A percentile compares a stretch with the other conserved stretches of the same genome.
These are phyloP conservation scores for Amphimallon solstitiale DNA, from an alignment of 2,888 invertebrate species.

Conservation along the genomic window DNA sequence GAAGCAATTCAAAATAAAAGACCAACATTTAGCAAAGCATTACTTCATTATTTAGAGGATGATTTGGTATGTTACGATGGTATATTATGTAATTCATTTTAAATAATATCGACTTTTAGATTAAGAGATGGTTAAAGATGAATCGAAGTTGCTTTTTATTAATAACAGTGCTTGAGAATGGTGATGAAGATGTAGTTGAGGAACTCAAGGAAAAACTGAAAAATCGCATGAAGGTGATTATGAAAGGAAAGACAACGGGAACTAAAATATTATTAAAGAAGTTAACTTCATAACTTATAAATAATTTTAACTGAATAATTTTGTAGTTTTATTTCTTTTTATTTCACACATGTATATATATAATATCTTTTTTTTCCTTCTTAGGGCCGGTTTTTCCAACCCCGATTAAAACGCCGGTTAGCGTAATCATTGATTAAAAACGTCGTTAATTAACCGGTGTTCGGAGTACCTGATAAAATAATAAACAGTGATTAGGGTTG, in stretches of 20 bases:
- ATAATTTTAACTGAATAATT: slow-evolving; percentile 4
- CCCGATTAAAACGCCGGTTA: too few species aligned
- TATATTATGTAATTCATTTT: not conserved
- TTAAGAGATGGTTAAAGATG: slow-evolving; percentile 73
- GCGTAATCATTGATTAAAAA: too few species aligned
- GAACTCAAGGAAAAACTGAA: slow-evolving; percentile 66
- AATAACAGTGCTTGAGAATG: slow-evolving; percentile 73
- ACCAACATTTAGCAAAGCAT: slow-evolving; percentile 68
- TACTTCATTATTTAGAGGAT: slow-evolving; percentile 66
- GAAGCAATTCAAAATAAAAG: slow-evolving; percentile 59
- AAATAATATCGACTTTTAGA: slow-evolving; percentile 61
- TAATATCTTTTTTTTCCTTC: not conserved
- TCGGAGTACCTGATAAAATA: too few species aligned
- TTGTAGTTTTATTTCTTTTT: slow-evolving; percentile 11
- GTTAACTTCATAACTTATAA: slow-evolving; percentile 8
- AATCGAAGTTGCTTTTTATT: slow-evolving; percentile 84
- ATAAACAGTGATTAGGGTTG: too few species aligned
- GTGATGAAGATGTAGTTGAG: slow-evolving; percentile 62
- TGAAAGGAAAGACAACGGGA: slow-evolving; percentile 69
- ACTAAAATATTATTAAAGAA: slow-evolving; percentile 69
- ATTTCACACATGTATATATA: not conserved
- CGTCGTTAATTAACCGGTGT: too few species aligned
- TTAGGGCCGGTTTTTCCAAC: too few species aligned
- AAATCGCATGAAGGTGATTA: slow-evolving; percentile 63
- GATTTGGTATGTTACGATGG: slow-evolving; percentile 65